These are phyloP conservation scores for Piprites chloris DNA, from an alignment of 2,113 vertebrate species.

Conservation along the genomic window DNA sequence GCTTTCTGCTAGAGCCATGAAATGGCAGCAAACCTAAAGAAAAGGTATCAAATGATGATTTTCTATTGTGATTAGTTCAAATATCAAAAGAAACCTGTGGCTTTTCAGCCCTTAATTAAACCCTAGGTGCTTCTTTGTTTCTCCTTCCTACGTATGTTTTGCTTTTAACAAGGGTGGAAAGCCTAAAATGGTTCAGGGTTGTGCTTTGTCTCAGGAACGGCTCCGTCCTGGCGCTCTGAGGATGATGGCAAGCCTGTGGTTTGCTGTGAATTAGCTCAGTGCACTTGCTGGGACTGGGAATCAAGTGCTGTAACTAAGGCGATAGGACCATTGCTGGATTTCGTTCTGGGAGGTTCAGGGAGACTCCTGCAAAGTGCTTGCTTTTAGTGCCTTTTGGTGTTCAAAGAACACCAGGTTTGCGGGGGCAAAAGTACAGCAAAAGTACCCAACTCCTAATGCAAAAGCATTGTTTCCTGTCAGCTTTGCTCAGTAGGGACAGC, in stretches of 20 bases:
- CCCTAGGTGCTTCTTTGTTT: neutral
- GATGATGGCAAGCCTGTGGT: neutral
- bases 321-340: rapidly evolving
- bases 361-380: neutral
- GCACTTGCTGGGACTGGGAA: neutral
- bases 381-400: neutral
- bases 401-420: neutral
- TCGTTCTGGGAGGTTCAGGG: neutral
- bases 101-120: neutral
- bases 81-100: neutral
- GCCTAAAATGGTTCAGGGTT: neutral
- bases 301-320: neutral
- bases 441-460: neutral
- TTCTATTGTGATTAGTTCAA: neutral
- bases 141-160: rapidly evolving
- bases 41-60: neutral
- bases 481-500: neutral
- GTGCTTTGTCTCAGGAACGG: neutral
- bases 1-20: neutral
- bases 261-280: neutral
- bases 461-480: neutral
- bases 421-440: neutral
- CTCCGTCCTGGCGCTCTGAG: neutral
- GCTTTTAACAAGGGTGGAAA: neutral
- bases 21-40: neutral